A percentile compares a stretch with the other conserved stretches of the same genome.
Conservation (phyloP, 2,113 vertebrate genomes). For the Nesoenas mayeri region DNA sequence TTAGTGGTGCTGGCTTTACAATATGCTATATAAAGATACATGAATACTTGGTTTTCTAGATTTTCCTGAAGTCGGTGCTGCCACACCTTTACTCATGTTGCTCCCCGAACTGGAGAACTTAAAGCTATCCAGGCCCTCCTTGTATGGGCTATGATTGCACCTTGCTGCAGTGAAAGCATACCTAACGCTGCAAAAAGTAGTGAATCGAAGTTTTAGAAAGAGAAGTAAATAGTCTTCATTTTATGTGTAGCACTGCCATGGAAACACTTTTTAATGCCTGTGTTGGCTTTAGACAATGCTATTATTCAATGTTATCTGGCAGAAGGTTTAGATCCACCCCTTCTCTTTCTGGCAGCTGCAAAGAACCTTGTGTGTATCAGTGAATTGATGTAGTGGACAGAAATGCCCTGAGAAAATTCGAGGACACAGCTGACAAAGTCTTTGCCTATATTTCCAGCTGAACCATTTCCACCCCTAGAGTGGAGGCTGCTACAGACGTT, state of each 20-base stretch:
- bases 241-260: not conserved
- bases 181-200: not conserved
- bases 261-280: not conserved
- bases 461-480: fast-evolving
- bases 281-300: not conserved
- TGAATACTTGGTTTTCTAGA: not conserved
- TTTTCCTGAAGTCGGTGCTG: not conserved
- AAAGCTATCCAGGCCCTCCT: not conserved
- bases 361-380: not conserved
- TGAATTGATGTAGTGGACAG: not conserved
- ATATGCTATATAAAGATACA: not conserved
- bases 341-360: not conserved
- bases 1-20: not conserved
- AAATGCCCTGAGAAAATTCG: not conserved
- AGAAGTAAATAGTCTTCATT: not conserved
- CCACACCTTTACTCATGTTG: not conserved
- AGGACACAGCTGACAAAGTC: not conserved
- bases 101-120: not conserved
- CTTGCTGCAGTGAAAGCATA: not conserved
- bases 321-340: not conserved
- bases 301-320: not conserved
- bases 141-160: not conserved
- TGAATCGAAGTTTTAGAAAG: not conserved
- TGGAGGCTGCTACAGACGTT: not conserved
- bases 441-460: not conserved